These are phyloP conservation scores for Plestiodon gilberti DNA, from an alignment of 2,113 vertebrate genomes.

Conservation along the genomic window DNA sequence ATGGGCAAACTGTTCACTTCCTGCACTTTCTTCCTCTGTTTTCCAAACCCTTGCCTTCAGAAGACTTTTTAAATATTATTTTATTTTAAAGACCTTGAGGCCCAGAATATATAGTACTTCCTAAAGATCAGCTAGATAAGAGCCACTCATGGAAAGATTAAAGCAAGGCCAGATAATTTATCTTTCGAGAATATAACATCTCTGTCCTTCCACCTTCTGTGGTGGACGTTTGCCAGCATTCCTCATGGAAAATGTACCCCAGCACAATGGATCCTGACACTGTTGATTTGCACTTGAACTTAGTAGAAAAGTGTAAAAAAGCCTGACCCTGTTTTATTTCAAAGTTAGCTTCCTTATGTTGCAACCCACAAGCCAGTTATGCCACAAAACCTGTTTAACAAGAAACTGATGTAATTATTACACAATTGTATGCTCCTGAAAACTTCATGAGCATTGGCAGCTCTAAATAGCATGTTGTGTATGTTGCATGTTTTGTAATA, in stretches of 20 bases:
- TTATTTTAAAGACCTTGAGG: conserved; percentile 20
- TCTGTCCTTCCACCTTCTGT: neutral
- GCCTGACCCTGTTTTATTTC: neutral
- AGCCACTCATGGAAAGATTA: neutral
- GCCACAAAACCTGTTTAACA: neutral
- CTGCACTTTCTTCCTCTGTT: neutral
- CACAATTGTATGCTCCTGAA: neutral
- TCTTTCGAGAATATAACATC: neutral
- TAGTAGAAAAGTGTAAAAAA: neutral
- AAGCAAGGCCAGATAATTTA: conserved; percentile 6
- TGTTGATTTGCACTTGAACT: neutral
- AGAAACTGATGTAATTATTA: neutral
- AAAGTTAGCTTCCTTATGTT: neutral
- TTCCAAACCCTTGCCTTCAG: neutral
- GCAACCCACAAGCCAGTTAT: neutral
- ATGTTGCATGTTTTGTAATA: neutral
- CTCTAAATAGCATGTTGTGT: neutral
- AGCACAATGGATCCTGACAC: neutral
- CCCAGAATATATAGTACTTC: conserved; percentile 9
- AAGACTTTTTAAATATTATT: conserved; percentile 10
- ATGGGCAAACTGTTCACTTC: neutral
- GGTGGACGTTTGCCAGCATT: neutral
- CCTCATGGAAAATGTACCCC: neutral
- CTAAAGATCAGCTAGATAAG: conserved; percentile 20
- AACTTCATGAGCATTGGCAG: neutral